Evolutionary conservation across 2,113 vertebrate species (phyloP), one percentile per base, ranked within the genome.

Genomic region (Podarcis muralis): DNA sequence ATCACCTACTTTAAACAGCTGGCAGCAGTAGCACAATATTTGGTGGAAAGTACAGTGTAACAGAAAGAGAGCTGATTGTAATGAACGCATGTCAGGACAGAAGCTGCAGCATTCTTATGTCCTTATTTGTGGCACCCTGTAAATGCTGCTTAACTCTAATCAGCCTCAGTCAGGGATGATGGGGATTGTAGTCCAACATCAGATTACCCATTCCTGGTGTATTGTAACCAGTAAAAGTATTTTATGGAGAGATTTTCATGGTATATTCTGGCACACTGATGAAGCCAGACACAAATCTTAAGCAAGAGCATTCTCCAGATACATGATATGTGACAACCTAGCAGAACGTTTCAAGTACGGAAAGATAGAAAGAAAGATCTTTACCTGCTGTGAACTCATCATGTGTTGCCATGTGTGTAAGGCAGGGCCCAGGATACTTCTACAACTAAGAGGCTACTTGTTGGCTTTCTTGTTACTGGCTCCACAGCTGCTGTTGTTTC

Each of bases 311-410:
- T 81, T 69, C 80, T 90, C 81, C 30, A 35, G 76, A n/a, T 23
- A 66, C 48, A 35, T 43, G 68, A 40, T 22, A 75, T 65, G 35
- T 37, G 48, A 37, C 83, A 90, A 65, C 5, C 69, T 59, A 84
- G 71, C 74, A 75, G 66, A n/a, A 68, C 89, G 32, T 32, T 82
- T 40, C 16, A n/a, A 22, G 30, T 20, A 16, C 5, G 13, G 7
- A 3, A 9, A 40, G 35, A 22, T 30, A 68, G 32, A 81, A 59
- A 30, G 79, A 62, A 62, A 43, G 37, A 6, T 72, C 59, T 88
- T 95, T 85, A 96, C 96, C 96, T 96, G 93, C 22, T 23, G 87
- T 5, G 0, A 89, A 92, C 12, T 93, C 84, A 0, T 92, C 93
- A 78, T 89, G 92, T 1, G 78, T 90, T 84, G 92, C 91, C 95